A percentile compares a stretch with the other conserved stretches of the same genome.
Conservation (phyloP, 1,140 invertebrate species). For the Atopsyche davidsoni region DNA sequence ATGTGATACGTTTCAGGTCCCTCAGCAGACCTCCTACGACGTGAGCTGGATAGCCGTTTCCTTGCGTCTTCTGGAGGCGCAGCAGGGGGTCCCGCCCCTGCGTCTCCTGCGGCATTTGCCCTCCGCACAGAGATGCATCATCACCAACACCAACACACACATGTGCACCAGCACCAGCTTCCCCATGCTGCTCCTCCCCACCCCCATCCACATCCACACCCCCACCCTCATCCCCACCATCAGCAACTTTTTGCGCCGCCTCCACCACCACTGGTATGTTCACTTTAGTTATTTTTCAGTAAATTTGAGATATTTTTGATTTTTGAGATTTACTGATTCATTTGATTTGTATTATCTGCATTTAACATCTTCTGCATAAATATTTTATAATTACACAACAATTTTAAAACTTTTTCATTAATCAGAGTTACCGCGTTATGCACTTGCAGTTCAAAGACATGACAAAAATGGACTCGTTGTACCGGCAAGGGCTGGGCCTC, state of each 20-base stretch:
- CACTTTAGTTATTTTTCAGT: constrained; percentile 5
- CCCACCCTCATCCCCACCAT: constrained; percentile 32
- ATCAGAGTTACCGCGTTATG: too few species aligned
- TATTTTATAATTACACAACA: constrained; percentile 1
- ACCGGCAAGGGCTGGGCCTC: constrained; percentile 65
- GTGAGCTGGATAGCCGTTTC: constrained; percentile 88
- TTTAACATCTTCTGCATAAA: constrained; percentile 6
- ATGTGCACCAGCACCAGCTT: constrained; percentile 80
- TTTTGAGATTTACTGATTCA: too few species aligned
- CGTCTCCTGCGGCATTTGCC: constrained; percentile 56
- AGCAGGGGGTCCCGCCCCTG: constrained; percentile 42
- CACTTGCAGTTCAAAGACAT: constrained; percentile 84
- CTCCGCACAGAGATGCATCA: constrained; percentile 82
- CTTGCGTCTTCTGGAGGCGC: constrained; percentile 48
- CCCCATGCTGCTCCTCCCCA: constrained; percentile 41
- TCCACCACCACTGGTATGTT: constrained; percentile 36
- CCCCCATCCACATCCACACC: constrained; percentile 32
- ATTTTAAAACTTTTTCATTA: constrained; percentile 8
- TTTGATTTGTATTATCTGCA: constrained; percentile 1
- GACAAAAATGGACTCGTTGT: constrained; percentile 77
- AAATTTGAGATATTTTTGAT: too few species aligned
- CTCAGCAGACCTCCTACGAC: constrained; percentile 74
- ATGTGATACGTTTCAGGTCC: constrained; percentile 35
- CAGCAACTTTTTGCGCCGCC: constrained; percentile 45
- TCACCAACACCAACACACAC: constrained; percentile 86